phyloP scores from a whole-genome alignment of 2,888 invertebrate species.

The Serrognathus titanus region DNA sequence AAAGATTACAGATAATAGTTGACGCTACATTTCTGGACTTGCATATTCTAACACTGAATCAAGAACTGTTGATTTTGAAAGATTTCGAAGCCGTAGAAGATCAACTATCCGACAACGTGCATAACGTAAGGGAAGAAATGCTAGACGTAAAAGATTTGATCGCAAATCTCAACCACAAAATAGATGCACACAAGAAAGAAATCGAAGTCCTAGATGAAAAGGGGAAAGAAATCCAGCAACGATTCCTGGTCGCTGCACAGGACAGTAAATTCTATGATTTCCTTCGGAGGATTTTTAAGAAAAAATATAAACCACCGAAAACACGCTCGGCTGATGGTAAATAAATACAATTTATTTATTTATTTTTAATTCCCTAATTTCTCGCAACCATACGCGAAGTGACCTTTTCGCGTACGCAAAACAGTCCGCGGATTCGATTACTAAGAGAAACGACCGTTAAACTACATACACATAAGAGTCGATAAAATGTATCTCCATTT shows the following conservation, averaged over 20 bases:
- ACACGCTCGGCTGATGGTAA: slow-evolving; percentile 53
- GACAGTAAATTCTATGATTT: slow-evolving; percentile 78
- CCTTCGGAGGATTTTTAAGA: slow-evolving; percentile 76
- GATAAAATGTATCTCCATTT: too few relatives aligned
- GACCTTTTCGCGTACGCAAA: too few relatives aligned
- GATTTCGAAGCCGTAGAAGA: slow-evolving; percentile 71
- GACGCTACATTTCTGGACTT: slow-evolving; percentile 59
- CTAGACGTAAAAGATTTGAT: slow-evolving; percentile 55
- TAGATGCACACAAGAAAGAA: slow-evolving; percentile 51
- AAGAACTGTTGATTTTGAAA: slow-evolving; percentile 71
- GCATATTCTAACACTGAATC: slow-evolving; percentile 64
- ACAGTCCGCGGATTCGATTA: too few relatives aligned
- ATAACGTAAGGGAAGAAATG: slow-evolving; percentile 40
- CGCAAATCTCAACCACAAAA: slow-evolving; percentile 51
- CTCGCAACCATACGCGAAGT: too few relatives aligned
- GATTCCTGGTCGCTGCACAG: slow-evolving; percentile 58
- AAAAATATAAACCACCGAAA: slow-evolving; percentile 73
- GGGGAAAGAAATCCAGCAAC: slow-evolving; percentile 51
- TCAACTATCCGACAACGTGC: slow-evolving; percentile 51
- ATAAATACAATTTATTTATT: slow-evolving; percentile 10
- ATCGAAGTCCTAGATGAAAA: slow-evolving; percentile 50
- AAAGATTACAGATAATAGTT: slow-evolving; percentile 59
- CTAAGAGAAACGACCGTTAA: too few relatives aligned
- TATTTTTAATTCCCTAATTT: too few relatives aligned
- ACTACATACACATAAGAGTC: too few relatives aligned